Percentiles rank a stretch among this genome's conserved stretches.
phyloP scores from a whole-genome alignment of 2,797 vertebrate genomes.

The Champsocephalus gunnari region DNA sequence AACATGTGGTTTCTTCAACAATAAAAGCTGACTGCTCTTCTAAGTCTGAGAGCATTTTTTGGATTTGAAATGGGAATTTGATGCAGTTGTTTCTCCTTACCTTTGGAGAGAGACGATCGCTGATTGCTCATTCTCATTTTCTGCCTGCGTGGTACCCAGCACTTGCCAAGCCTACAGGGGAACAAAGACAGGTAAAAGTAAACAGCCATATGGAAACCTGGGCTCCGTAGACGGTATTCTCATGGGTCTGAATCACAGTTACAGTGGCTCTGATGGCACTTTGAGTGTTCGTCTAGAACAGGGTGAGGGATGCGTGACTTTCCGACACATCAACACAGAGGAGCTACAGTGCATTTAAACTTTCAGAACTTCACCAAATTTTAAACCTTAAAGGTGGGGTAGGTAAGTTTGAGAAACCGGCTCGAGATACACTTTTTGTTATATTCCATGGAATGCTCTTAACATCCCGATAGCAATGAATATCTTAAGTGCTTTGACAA shows the following conservation, averaged over 20 bases:
- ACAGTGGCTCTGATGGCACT: constrained; percentile 18
- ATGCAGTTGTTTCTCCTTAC: constrained; percentile 81
- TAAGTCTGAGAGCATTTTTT: neutral
- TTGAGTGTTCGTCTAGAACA: constrained; percentile 7
- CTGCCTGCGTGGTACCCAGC: constrained; percentile 96
- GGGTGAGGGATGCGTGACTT: constrained; percentile 4
- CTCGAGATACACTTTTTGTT: too few relatives aligned
- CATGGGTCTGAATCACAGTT: constrained; percentile 25
- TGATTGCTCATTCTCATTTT: constrained; percentile 98
- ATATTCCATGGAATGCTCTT: too few relatives aligned
- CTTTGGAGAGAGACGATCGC: constrained; percentile 99
- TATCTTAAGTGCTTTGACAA: too few relatives aligned
- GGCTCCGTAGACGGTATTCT: constrained; percentile 21
- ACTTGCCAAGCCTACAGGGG: constrained; percentile 95
- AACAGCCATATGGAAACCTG: constrained; percentile 56
- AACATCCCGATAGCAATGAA: too few relatives aligned
- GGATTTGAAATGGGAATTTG: constrained; percentile 13
- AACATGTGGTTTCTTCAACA: constrained; percentile 37
- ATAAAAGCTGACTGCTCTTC: constrained; percentile 10
- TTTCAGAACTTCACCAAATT: neutral
- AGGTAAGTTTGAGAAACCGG: too few relatives aligned
- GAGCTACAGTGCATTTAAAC: constrained; percentile 7
- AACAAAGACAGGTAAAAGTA: constrained; percentile 60
- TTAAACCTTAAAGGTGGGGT: neutral
- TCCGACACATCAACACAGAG: neutral